Conservation (phyloP, 2,797 vertebrate species). For the Lemur catta region DNA sequence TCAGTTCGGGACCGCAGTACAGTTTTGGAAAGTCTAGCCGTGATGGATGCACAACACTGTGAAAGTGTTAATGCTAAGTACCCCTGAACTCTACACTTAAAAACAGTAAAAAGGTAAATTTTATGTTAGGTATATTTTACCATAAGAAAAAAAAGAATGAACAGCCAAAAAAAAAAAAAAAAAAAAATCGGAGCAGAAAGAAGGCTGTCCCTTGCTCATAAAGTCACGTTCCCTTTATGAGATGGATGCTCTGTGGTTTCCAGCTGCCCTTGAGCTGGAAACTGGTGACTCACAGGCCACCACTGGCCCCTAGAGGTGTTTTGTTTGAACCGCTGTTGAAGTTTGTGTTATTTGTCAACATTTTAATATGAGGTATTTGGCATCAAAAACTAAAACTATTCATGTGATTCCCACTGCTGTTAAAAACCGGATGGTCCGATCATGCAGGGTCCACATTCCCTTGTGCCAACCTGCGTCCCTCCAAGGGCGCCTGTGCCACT, state of each 20-base stretch:
- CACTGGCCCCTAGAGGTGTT: not conserved
- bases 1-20: not conserved
- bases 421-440: not conserved
- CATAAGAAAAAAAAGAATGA: not conserved
- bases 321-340: not conserved
- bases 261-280: not conserved
- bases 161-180: not conserved
- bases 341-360: not conserved
- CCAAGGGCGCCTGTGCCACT: fast-evolving
- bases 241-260: not conserved
- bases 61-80: not conserved
- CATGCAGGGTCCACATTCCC: not conserved
- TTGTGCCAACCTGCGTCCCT: fast-evolving
- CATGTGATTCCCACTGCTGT: not conserved
- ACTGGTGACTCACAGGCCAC: no score
- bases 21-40: not conserved
- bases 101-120: not conserved
- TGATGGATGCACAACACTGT: not conserved
- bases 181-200: not conserved
- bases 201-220: not conserved
- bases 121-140: not conserved
- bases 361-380: not conserved
- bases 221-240: fast-evolving
- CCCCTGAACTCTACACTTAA: not conserved
- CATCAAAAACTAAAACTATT: not conserved